Evolutionary conservation across 2,888 invertebrate genomes (phyloP).

Genomic region (Drosophila rubida): DNA sequence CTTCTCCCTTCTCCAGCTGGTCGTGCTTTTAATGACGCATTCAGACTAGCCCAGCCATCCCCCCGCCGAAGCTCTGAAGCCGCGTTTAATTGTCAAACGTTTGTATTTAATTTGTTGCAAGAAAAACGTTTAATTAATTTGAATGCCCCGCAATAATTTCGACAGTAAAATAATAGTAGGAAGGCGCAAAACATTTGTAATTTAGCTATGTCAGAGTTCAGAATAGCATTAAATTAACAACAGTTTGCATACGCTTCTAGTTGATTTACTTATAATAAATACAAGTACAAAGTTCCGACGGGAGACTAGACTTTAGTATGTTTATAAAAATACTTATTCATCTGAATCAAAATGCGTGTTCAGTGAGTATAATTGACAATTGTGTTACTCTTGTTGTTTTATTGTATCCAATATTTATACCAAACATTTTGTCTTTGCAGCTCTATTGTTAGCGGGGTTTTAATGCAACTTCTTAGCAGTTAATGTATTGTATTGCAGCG

Average conservation of each 20-base stretch:
- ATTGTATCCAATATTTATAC: background rate
- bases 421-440: background rate
- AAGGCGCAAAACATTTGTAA: background rate
- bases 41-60: constrained; percentile 25
- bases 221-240: background rate
- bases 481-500: constrained; percentile 20
- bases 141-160: constrained; percentile 16
- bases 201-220: background rate
- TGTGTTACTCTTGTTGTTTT: background rate
- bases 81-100: constrained; percentile 75
- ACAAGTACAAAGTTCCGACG: too few relatives aligned
- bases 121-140: constrained; percentile 77
- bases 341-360: too few relatives aligned
- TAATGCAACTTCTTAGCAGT: constrained; percentile 12
- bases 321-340: too few relatives aligned
- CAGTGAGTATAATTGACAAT: background rate
- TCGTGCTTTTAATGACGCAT: constrained; percentile 63
- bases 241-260: background rate
- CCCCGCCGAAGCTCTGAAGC: constrained; percentile 9
- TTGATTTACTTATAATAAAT: too few relatives aligned
- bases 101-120: constrained; percentile 79
- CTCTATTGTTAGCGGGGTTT: background rate
- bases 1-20: constrained; percentile 6
- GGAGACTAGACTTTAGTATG: too few relatives aligned
- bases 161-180: constrained; percentile 6